Evolutionary conservation across 2,113 vertebrate species (phyloP).

Genomic region (Atrichornis clamosus): DNA sequence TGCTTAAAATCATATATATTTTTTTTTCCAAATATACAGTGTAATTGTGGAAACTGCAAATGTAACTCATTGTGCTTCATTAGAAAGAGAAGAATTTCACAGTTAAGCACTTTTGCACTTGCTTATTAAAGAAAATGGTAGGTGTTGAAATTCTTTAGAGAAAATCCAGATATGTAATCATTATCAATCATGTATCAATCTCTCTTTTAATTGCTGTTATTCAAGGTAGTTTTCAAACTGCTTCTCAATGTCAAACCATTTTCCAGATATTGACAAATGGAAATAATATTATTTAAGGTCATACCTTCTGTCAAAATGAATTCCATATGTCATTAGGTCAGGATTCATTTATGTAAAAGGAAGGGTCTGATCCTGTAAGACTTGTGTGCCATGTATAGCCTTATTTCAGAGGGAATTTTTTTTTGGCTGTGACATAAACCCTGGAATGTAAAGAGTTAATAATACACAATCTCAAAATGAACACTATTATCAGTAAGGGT

Average conservation of each 20-base stretch:
- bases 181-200: conserved; percentile 61
- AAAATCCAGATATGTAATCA: conserved; percentile 54
- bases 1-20: background rate
- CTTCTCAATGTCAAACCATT: conserved; percentile 49
- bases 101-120: conserved; percentile 49
- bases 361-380: background rate
- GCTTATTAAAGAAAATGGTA: conserved; percentile 37
- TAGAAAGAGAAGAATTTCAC: conserved; percentile 53
- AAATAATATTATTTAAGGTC: conserved; percentile 63
- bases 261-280: conserved; percentile 66
- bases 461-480: background rate
- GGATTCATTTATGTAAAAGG: conserved; percentile 36
- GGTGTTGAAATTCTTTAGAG: conserved; percentile 66
- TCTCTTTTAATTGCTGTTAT: conserved; percentile 52
- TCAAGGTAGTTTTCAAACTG: conserved; percentile 51
- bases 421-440: background rate
- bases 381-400: background rate
- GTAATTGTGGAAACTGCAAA: conserved; percentile 62
- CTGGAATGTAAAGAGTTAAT: background rate
- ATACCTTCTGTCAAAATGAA: conserved; percentile 64
- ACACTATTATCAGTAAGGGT: background rate
- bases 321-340: conserved; percentile 48
- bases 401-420: background rate
- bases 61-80: conserved; percentile 42
- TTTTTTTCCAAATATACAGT: background rate